Evolutionary conservation across 1,140 invertebrate genomes (phyloP), one percentile per base, ranked within the genome.

Genomic region (Druon quercuslanigerum): DNA sequence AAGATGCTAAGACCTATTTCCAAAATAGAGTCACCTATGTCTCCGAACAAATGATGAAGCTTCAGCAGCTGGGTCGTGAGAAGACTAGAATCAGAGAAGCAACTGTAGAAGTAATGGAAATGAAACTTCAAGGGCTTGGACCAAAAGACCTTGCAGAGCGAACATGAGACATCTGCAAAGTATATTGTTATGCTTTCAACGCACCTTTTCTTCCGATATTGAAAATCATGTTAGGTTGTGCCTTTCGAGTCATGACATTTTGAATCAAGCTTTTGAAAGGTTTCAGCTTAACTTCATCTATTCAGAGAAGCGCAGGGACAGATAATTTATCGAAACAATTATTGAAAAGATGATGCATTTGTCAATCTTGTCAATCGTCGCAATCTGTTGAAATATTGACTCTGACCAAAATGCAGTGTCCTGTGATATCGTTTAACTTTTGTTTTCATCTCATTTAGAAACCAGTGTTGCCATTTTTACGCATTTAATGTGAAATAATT

Each of bases 1-100:
- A 93, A 40, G 94, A 95, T 79, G 96, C 96, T 0, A 96, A 97
- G 88, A 95, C 98, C 85, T 99, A 98, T 86, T 99, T 99, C 87
- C 96, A 96, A 90, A 93, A 97, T 76, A 97, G 97, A 93, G 95
- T 97, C 0, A 94, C 95, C 79, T 99, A 96, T 93, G 94, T 99
- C 0, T 96, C 96, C 2, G 96, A 97, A 88, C 96, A 98, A 92
- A 98, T 99, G 92, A 97, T 98, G 89, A 97, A 98, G 92, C 96
- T 98, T 80, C 97, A 98, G 90, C 92, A 92, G 71, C 91, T 98
- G 52, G 95, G 96, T 19, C 91, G 96, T 70, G 97, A 98, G 86
- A 99, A 98, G 89, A 95, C 94, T 81, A 96, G 95, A 90, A 94
- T 97, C 79, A 93, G 96, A 86, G 96, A 97, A 92, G 95, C 96